Evolutionary conservation across 1,140 invertebrate genomes (phyloP).

Genomic region (Drosophila azteca): DNA sequence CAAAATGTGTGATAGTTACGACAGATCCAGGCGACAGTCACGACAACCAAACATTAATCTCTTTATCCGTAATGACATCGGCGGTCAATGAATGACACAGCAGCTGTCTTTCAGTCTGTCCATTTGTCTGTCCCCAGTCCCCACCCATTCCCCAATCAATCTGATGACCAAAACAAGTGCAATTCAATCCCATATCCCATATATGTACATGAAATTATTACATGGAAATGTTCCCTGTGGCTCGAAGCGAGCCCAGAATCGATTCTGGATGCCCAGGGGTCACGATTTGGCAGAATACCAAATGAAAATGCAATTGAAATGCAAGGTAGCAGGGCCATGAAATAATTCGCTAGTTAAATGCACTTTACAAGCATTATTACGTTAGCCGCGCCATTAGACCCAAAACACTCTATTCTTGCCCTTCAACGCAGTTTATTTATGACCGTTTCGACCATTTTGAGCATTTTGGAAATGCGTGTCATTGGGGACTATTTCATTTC

Average conservation of each 20-base stretch:
- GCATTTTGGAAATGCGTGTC: slow-evolving; percentile 5
- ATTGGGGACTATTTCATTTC: slow-evolving; percentile 16
- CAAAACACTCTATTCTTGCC: slow-evolving; percentile 42
- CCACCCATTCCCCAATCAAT: slow-evolving; percentile 19
- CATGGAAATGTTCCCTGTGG: slow-evolving; percentile 10
- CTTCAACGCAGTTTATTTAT: slow-evolving; percentile 33
- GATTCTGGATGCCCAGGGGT: slow-evolving; percentile 27
- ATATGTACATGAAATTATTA: slow-evolving; percentile 30
- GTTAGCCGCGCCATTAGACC: slow-evolving; percentile 30
- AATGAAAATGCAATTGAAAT: slow-evolving; percentile 53
- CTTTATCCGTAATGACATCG: slow-evolving; percentile 53
- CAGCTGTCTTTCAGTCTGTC: slow-evolving; percentile 9
- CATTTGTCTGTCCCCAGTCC: slow-evolving; percentile 1
- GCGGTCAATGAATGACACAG: slow-evolving; percentile 14
- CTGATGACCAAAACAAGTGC: slow-evolving; percentile 25
- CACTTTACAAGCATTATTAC: slow-evolving; percentile 39
- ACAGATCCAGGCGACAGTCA: slow-evolving; percentile 13
- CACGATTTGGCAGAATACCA: slow-evolving; percentile 23
- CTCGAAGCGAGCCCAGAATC: slow-evolving; percentile 5
- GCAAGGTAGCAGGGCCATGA: slow-evolving; percentile 21
- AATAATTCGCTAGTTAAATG: slow-evolving; percentile 46
- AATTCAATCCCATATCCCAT: slow-evolving; percentile 10
- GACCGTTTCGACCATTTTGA: background rate
- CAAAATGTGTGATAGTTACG: slow-evolving; percentile 16
- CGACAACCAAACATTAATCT: slow-evolving; percentile 28